Conservation (phyloP, 2,797 vertebrate species). For the Cyclopterus lumpus region DNA sequence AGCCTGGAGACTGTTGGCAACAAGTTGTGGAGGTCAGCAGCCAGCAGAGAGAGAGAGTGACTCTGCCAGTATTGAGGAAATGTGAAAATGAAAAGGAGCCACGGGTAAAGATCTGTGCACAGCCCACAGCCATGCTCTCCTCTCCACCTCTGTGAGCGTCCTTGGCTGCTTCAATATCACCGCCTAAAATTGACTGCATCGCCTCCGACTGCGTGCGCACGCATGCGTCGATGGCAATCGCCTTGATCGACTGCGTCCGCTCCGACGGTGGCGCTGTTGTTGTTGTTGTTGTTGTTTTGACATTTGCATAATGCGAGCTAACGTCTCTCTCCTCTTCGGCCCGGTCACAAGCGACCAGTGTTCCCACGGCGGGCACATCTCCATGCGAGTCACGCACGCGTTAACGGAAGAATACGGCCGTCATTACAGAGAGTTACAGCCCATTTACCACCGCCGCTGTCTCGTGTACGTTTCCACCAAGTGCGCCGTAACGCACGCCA, state of each 20-base stretch:
- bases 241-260: slow-evolving; percentile 29
- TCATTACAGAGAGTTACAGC: slow-evolving; percentile 59
- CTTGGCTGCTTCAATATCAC: slow-evolving; percentile 20
- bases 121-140: slow-evolving; percentile 21
- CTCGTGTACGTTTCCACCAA: slow-evolving; percentile 3
- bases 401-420: slow-evolving; percentile 47
- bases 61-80: slow-evolving; percentile 32
- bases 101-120: slow-evolving; percentile 41
- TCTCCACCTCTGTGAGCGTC: slow-evolving; percentile 27
- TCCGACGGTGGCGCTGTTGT: slow-evolving; percentile 21
- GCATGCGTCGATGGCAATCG: slow-evolving; percentile 8
- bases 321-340: slow-evolving; percentile 28
- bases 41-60: not conserved
- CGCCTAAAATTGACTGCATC: slow-evolving; percentile 2
- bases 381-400: slow-evolving; percentile 52
- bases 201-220: not conserved
- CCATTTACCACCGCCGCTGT: slow-evolving; percentile 46
- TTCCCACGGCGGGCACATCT: slow-evolving; percentile 41
- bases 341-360: slow-evolving; percentile 42
- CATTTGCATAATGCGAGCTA: slow-evolving; percentile 56
- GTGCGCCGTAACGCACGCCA: slow-evolving; percentile 36
- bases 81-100: slow-evolving; percentile 36
- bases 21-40: slow-evolving; percentile 54
- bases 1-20: slow-evolving; percentile 42
- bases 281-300: not conserved